Base-by-base conservation (phyloP, 2,113 vertebrate species). In the Indicator maculatus region DNA sequence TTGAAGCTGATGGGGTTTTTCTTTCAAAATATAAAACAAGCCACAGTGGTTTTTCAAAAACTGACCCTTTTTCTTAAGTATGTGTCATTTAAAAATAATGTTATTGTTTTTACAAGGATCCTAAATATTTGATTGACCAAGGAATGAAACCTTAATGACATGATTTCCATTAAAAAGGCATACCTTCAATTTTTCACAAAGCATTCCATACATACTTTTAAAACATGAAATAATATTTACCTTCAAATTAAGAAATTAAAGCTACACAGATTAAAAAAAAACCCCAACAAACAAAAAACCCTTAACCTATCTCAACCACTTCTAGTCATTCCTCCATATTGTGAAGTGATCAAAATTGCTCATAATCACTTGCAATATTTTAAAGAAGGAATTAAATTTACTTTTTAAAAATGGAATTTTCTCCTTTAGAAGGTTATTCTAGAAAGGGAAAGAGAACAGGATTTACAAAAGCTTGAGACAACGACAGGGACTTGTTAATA, bases 61-160 rank as follows among this genome's bases (percentile, higher is more conserved):
- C 1, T 2, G 1, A 27, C 1, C 11, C 2, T 59, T 83, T 82
- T n/a, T 59, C 20, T 53, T 88, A 77, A 83, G 2, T 38, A 1
- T 31, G 1, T n/a, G 5, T 3, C 1, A 30, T 44, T 85, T 67
- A 20, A 8, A 26, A 2, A 33, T 4, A 0, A 0, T 6, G 17
- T 50, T 69, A 21, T n/a, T 28, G 5, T 52, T 82, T 81, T 81
- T 33, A 9, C 72, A 78, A 74, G 28, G 2, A 69, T 63, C 7
- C 4, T 59, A 77, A 71, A 67, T 0, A 7, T 83, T 60, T 88
- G 27, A 67, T 24, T 87, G 19, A 26, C 18, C 5, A 36, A 8
- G 11, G 7, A 72, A 63, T 38, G 75, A 91, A 96, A 72, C 3
- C 11, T 33, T 38, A 81, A 39, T 4, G 3, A 38, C 5, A 13